These are phyloP conservation scores for Anseranas semipalmata DNA, from an alignment of 2,113 vertebrate species.

Conservation along the genomic window DNA sequence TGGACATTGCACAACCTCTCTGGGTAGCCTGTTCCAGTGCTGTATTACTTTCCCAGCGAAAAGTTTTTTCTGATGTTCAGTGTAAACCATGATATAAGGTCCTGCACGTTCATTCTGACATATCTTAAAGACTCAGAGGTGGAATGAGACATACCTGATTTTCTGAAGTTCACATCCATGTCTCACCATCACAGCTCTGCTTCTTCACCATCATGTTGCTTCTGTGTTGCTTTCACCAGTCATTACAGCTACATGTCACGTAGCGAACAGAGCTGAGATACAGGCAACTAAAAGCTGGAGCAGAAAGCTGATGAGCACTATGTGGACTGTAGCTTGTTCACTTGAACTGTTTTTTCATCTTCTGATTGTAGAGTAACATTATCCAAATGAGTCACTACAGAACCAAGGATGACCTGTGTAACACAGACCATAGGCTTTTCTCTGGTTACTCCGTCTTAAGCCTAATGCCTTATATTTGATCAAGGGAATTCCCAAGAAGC, in stretches of 20 bases:
- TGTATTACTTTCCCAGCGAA: background rate
- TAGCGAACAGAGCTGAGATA: background rate
- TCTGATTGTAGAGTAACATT: background rate
- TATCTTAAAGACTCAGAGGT: background rate
- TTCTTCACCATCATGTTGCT: background rate
- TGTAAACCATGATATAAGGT: background rate
- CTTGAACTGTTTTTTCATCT: background rate
- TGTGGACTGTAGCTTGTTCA: background rate
- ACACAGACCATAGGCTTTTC: background rate
- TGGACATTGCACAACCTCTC: background rate
- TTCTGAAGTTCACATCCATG: background rate
- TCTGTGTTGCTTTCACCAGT: background rate
- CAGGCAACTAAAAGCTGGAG: background rate
- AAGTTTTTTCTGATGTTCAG: background rate
- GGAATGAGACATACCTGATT: background rate
- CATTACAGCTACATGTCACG: accelerated
- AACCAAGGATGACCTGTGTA: background rate
- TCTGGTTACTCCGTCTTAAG: background rate
- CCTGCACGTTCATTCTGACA: background rate
- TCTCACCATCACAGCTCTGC: background rate
- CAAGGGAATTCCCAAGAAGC: background rate
- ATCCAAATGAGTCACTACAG: background rate
- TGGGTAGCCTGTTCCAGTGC: background rate
- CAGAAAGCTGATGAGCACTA: background rate
- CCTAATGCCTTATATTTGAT: background rate